These are phyloP conservation scores for Mobula birostris DNA, from an alignment of 2,113 vertebrate species.

Conservation along the genomic window DNA sequence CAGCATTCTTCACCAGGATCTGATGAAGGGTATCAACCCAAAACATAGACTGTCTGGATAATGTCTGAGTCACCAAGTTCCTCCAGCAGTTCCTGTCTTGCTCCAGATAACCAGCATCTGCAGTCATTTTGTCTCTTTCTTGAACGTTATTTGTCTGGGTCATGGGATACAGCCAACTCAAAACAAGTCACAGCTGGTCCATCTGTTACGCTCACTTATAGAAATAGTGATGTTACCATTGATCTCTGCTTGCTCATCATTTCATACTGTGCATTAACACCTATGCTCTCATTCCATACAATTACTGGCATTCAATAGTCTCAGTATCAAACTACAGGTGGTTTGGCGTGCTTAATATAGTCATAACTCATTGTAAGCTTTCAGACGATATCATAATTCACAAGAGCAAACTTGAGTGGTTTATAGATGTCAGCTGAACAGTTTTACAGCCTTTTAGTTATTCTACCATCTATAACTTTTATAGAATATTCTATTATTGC, in stretches of 20 bases:
- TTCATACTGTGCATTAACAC: background rate
- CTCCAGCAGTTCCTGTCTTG: too few species aligned
- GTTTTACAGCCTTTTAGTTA: constrained; percentile 15
- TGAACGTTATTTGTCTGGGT: background rate
- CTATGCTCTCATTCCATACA: background rate
- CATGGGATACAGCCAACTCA: background rate
- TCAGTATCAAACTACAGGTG: background rate
- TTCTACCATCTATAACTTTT: constrained; percentile 17
- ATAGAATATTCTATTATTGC: constrained; percentile 21
- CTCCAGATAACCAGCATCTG: background rate
- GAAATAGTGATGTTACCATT: background rate
- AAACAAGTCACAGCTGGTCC: background rate
- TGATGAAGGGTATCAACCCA: too few species aligned
- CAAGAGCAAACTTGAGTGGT: constrained; percentile 14
- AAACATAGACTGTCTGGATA: too few species aligned
- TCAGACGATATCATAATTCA: constrained; percentile 23
- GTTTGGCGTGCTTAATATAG: background rate
- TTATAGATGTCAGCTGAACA: constrained; percentile 11
- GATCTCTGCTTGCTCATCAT: background rate
- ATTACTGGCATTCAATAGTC: background rate
- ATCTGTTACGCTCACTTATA: background rate
- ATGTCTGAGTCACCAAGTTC: too few species aligned
- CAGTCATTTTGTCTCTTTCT: background rate
- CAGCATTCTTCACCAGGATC: too few species aligned
- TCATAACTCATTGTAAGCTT: background rate